Conservation (phyloP, 2,888 invertebrate species). For the Erynnis tages region DNA sequence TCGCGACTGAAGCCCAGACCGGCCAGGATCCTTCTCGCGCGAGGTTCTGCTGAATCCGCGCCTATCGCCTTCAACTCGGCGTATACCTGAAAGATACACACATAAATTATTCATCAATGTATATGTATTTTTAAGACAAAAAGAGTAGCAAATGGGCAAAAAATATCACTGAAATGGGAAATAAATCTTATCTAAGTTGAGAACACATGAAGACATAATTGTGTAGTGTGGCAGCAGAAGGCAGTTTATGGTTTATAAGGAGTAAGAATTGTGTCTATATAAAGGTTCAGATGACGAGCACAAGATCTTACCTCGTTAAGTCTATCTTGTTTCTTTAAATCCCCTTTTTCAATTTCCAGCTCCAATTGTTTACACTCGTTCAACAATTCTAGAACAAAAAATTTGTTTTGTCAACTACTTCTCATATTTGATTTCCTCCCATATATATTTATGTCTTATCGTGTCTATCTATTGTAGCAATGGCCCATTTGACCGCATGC, state of each 20-base stretch:
- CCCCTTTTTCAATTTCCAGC: constrained; percentile 86
- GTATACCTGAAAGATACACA: constrained; percentile 84
- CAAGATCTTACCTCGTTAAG: constrained; percentile 85
- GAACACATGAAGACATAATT: too few relatives aligned
- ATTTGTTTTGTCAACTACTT: background rate
- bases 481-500: too few relatives aligned
- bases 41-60: constrained; percentile 98
- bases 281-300: background rate
- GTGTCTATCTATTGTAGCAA: too few relatives aligned
- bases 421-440: too few relatives aligned
- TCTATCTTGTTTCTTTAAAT: constrained; percentile 87
- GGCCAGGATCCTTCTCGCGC: constrained; percentile 96
- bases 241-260: too few relatives aligned
- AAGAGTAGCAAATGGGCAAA: too few relatives aligned
- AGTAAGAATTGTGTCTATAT: too few relatives aligned
- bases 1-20: constrained; percentile 96
- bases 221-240: too few relatives aligned
- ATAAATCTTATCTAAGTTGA: too few relatives aligned
- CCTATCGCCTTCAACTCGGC: constrained; percentile 97
- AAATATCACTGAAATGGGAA: too few relatives aligned
- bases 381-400: constrained; percentile 80
- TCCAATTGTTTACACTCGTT: constrained; percentile 92
- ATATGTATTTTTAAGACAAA: background rate
- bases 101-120: background rate
- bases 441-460: too few relatives aligned